Conservation (phyloP, 2,113 vertebrate species). For the Sapayoa aenigma region DNA sequence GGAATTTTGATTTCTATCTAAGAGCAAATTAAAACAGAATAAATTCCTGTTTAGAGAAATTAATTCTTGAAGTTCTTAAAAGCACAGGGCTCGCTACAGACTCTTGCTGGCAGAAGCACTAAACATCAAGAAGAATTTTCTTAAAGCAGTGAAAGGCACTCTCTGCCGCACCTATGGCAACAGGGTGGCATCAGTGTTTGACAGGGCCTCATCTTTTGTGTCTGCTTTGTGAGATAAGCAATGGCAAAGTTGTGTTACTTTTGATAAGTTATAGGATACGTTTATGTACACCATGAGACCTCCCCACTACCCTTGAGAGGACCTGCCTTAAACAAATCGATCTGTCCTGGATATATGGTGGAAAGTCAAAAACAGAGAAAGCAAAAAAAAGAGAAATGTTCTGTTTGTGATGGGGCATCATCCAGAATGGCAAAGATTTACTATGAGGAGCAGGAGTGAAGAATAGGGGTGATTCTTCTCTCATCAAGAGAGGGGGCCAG, state of each 20-base stretch:
- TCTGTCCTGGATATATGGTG: neutral
- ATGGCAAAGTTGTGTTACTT: neutral
- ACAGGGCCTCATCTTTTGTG: neutral
- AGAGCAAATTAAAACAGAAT: neutral
- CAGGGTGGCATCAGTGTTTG: neutral
- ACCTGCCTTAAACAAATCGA: neutral
- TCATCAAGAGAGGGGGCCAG: neutral
- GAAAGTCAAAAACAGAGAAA: neutral
- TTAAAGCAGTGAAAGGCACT: neutral
- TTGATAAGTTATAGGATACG: neutral
- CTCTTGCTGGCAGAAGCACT: neutral
- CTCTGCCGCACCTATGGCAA: neutral
- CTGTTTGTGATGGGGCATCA: neutral
- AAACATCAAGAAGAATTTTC: neutral
- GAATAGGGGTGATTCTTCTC: neutral
- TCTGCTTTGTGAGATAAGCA: neutral
- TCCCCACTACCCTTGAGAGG: neutral
- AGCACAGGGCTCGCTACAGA: accelerated
- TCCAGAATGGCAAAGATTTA: neutral
- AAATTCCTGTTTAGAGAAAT: neutral
- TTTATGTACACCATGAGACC: neutral
- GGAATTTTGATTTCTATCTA: neutral
- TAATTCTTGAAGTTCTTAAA: neutral
- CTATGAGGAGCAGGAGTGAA: neutral
- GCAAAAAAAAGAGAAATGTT: neutral